Conservation (phyloP, 2,888 invertebrate species). For the Leptarthrus brevirostris region DNA sequence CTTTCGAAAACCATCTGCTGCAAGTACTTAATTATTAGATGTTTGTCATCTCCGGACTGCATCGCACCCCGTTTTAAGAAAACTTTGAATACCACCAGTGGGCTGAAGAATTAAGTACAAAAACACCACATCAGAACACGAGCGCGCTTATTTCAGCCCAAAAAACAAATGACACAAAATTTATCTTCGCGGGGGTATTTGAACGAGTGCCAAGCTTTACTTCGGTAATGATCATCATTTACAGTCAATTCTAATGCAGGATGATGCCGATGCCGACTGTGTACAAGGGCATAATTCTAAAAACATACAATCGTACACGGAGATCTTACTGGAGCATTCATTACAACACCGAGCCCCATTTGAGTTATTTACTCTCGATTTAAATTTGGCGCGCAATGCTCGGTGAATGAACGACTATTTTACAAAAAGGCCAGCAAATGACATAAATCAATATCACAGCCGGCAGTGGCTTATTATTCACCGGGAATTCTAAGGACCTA, state of each 20-base stretch:
- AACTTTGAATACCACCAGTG: background rate
- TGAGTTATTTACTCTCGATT: slow-evolving; percentile 41
- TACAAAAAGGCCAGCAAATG: background rate
- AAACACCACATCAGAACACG: background rate
- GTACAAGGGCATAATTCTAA: background rate
- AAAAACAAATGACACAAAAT: slow-evolving; percentile 32
- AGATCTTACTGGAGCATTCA: slow-evolving; percentile 3
- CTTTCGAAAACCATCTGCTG: too few relatives aligned
- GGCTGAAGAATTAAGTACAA: background rate
- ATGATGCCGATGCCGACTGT: background rate
- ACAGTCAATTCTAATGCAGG: slow-evolving; percentile 21
- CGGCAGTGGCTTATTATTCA: slow-evolving; percentile 10
- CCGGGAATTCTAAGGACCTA: background rate
- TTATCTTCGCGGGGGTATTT: slow-evolving; percentile 48
- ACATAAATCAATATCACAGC: slow-evolving; percentile 1
- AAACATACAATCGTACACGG: background rate
- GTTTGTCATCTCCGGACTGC: background rate
- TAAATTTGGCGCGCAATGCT: slow-evolving; percentile 48
- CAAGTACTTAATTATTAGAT: slow-evolving; percentile 3
- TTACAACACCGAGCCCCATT: slow-evolving; percentile 25
- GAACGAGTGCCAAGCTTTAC: slow-evolving; percentile 45
- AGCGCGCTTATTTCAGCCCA: slow-evolving; percentile 4
- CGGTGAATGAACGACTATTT: background rate
- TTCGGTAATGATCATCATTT: slow-evolving; percentile 47
- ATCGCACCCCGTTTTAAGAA: background rate